phyloP scores from a whole-genome alignment of 2,113 vertebrate genomes.

The Jacana jacana region DNA sequence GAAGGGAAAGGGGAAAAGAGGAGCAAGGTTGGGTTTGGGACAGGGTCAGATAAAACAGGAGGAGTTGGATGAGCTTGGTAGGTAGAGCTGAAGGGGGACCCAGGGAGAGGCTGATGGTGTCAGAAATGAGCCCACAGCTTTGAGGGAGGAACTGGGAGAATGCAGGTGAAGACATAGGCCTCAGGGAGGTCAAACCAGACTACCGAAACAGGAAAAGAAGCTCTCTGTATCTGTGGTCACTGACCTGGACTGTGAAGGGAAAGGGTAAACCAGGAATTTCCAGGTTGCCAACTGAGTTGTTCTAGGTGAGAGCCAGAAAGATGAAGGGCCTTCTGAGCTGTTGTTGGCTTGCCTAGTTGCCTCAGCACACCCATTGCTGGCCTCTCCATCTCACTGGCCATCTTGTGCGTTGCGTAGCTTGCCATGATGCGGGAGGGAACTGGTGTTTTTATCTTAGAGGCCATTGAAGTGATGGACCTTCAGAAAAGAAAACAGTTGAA shows the following conservation, averaged over 20 bases:
- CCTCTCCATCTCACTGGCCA: not conserved
- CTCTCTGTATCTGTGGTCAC: not conserved
- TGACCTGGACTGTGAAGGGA: not conserved
- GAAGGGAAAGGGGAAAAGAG: not conserved
- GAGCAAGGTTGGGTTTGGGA: not conserved
- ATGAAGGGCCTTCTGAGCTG: not conserved
- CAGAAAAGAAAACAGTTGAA: not conserved
- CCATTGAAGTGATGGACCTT: not conserved
- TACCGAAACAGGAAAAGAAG: not conserved
- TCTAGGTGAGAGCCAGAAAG: not conserved
- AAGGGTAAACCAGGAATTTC: not conserved
- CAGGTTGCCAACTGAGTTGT: not conserved
- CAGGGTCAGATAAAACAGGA: not conserved
- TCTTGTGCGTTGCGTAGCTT: not conserved
- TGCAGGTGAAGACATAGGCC: not conserved
- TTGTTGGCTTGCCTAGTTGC: not conserved
- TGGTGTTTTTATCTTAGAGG: not conserved
- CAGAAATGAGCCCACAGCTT: not conserved
- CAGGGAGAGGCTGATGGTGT: not conserved
- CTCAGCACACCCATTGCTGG: not conserved
- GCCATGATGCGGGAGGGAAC: not conserved
- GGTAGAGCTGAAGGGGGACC: not conserved
- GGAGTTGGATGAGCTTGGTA: not conserved
- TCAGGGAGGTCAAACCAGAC: not conserved
- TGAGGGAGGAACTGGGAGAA: not conserved